Evolutionary conservation across 2,113 vertebrate genomes (phyloP), one percentile per base, ranked within the genome.

Genomic region (Nibea coibor): DNA sequence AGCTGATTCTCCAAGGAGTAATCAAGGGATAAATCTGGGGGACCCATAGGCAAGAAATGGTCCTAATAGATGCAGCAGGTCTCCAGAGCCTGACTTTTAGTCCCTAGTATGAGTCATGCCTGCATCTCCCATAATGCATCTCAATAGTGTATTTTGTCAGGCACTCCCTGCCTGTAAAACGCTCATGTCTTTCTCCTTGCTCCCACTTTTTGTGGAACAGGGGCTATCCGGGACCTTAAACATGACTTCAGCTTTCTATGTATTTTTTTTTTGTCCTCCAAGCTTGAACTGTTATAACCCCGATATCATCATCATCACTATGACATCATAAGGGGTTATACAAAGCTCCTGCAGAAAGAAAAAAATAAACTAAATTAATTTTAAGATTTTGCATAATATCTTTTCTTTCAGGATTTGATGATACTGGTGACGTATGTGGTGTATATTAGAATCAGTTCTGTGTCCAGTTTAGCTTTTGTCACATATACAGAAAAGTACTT

Each of bases 41-140:
- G 31, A 59, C 39, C 47, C 53, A 72, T 7, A 68, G 39, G 24
- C 1, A 20, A 68, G 15, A n/a, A 42, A 31, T 3, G 5, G 31
- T 63, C 35, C 61, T 80, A 87, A 48, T 4, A 45, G 12, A 68
- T 67, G 35, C 14, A 28, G 35, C 20, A 72, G 0, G 72, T 20
- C 31, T 73, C 0, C 0, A 65, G 12, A 42, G 45, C 5, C 7
- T 67, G 53, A 65, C 6, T 20, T 54, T 35, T 42, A 66, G n/a
- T 0, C 0, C 14, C 24, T 68, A 63, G 45, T 77, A 35, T 51
- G 53, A 24, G 20, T 63, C 26, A 57, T 4, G 28, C 61, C 69
- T 51, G 47, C 24, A 54, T 14, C 62, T 67, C 63, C 81, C 47
- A 78, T 69, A 31, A 69, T 74, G 54, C 45, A 72, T 53, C 19